Conservation (phyloP, 2,888 invertebrate genomes). For the Acanthosepion esculentum region DNA sequence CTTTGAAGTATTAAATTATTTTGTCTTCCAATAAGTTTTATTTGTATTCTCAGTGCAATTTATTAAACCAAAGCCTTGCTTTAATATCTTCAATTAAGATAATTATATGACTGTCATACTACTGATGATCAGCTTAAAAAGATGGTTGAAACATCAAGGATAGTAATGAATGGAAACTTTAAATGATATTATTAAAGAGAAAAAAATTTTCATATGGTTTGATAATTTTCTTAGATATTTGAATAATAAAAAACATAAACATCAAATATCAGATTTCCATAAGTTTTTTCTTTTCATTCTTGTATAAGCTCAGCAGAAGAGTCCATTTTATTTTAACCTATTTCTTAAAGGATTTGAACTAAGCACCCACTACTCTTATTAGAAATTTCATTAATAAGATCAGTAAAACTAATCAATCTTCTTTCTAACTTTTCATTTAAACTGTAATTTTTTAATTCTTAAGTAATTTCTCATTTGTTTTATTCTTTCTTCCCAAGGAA, state of each 20-base stretch:
- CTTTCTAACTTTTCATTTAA: too few relatives aligned
- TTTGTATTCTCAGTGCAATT: slow-evolving; percentile 17
- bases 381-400: too few relatives aligned
- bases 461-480: too few relatives aligned
- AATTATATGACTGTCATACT: neutral
- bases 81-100: neutral
- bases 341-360: too few relatives aligned
- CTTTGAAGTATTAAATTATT: neutral
- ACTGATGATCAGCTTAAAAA: neutral
- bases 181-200: neutral
- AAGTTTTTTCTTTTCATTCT: neutral
- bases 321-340: too few relatives aligned
- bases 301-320: too few relatives aligned
- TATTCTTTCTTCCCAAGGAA: too few relatives aligned
- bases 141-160: neutral
- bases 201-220: neutral
- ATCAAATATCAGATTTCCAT: neutral
- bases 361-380: too few relatives aligned
- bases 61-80: neutral
- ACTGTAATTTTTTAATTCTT: too few relatives aligned
- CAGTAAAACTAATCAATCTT: too few relatives aligned
- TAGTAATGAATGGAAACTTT: neutral
- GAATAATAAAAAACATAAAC: neutral
- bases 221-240: neutral
- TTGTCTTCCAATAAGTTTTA: neutral